A percentile compares a stretch with the other conserved stretches of the same genome.
These are phyloP conservation scores for Operophtera brumata DNA, from an alignment of 2,888 invertebrate species.

Conservation along the genomic window DNA sequence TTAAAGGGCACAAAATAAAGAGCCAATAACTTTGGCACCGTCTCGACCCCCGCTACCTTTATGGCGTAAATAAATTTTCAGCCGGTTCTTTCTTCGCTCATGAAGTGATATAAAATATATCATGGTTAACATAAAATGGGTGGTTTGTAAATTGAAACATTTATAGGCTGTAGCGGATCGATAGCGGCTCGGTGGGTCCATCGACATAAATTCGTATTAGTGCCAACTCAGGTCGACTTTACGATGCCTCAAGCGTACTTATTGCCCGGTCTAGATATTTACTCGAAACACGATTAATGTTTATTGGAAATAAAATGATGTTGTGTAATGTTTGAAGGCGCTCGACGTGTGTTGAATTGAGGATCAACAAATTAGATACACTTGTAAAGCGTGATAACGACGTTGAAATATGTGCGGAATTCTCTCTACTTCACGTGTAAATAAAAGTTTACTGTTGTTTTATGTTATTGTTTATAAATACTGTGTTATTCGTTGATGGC, in stretches of 20 bases:
- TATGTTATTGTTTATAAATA: neutral
- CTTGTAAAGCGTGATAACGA: neutral
- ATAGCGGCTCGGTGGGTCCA: slow-evolving; percentile 64
- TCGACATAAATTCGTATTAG: slow-evolving; percentile 79
- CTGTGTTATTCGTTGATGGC: neutral
- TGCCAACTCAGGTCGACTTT: slow-evolving; percentile 78
- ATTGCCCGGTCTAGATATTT: slow-evolving; percentile 66
- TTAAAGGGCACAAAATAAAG: slow-evolving; percentile 23
- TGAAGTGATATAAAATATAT: slow-evolving; percentile 40
- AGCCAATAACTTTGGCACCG: slow-evolving; percentile 21
- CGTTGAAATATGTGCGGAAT: neutral
- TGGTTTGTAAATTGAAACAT: slow-evolving; percentile 71
- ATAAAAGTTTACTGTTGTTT: neutral
- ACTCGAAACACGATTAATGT: slow-evolving; percentile 55
- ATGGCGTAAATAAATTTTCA: slow-evolving; percentile 28
- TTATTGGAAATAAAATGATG: slow-evolving; percentile 51
- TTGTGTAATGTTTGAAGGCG: slow-evolving; percentile 28
- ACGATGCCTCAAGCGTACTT: slow-evolving; percentile 72
- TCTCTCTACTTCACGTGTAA: neutral
- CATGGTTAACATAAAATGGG: slow-evolving; percentile 51
- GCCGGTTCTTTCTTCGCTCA: slow-evolving; percentile 31
- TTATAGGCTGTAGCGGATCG: slow-evolving; percentile 69
- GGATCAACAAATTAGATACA: neutral
- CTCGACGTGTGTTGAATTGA: slow-evolving; percentile 11
- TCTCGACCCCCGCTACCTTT: slow-evolving; percentile 24